Evolutionary conservation across 2,797 vertebrate species (phyloP), one percentile per base, ranked within the genome.

Genomic region (Sebastes dallii): DNA sequence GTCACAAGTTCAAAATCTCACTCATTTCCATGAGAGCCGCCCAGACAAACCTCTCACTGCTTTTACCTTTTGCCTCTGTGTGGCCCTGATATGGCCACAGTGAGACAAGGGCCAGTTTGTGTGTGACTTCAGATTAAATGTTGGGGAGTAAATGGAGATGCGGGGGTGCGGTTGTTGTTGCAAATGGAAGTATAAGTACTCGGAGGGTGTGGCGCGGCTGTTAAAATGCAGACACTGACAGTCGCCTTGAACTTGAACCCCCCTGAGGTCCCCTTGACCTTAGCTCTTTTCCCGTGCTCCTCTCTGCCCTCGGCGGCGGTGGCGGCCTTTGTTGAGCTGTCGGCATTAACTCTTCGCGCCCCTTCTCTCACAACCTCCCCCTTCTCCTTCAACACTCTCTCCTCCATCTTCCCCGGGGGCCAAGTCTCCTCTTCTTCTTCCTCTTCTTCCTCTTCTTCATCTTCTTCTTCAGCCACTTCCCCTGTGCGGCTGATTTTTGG

Each of bases 191-290:
- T 81, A 9, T 46, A 54, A 82, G 68, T 34, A n/a, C 55, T 77
- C 34, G 10, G 81, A 66, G 91, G 86, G 84, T 80, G 90, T 84
- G 86, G 87, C 50, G 60, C 25, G 52, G 68, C 75, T 84, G 90
- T 92, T 93, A 89, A 92, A 93, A 89, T 39, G 82, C 91, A 94
- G 92, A 94, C 94, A 84, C 89, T 89, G 91, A 94, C 92, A 88
- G 90, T 94, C 84, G 88, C 94, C 95, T 96, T 96, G 95, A 96
- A 96, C 96, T 96, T 96, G 95, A 95, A 94, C 92, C 91, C 92
- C 91, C 89, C 77, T 8, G 75, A 92, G 92, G 85, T 94, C 91
- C 92, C 92, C 92, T 95, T 95, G 94, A 96, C 95, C 96, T 92
- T 64, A 42, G 89, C 88, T 92, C 93, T 86, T 91, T 94, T 92